Base-by-base conservation (phyloP, 2,888 invertebrate genomes). In the Limenitis camilla region DNA sequence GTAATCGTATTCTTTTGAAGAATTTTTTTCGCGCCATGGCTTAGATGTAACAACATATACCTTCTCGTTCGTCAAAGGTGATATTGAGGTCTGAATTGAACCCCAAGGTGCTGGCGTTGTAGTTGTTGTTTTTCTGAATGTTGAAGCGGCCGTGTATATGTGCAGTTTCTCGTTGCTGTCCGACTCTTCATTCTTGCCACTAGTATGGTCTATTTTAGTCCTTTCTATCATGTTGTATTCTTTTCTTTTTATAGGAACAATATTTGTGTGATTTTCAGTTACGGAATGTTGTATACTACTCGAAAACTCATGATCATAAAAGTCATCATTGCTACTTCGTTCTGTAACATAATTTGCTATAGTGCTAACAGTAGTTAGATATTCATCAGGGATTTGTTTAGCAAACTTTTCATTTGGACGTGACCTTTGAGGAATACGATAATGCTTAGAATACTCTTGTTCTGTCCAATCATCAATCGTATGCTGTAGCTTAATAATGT, bases 401-500 rank as follows among this genome's bases (percentile, higher is more conserved):
- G 94, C 89, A 45, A 92, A 88, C 60, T 90, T 89, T 49, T 89
- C 89, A 44, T 81, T 89, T 0, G 85, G 88, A 40, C 89, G 89
- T 5, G 86, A 80, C 53, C 78, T 87, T 63, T 89, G 87, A 2
- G 85, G 79, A 10, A 79, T 63, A 58, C 85, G 88, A 53, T 81
- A 75, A 56, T 78, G 77, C 52, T 89, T 88, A 0, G 91, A 90
- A 72, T 90, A 94, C 64, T 92, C 92, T 78, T 93, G 92, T 64
- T 92, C 92, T 0, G 95, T 95, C 95, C 95, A 95, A 58, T 92
- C 92, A 64, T 95, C 94, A 52, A 95, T 95, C 62, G 93, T 94
- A 62, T 94, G 93, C 70, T 95, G 95, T 35, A 95, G 79, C 67
- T 91, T 91, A 9, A 91, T 89, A 9, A 94, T 89, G 68, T 95